A percentile compares a stretch with the other conserved stretches of the same genome.
phyloP scores from a whole-genome alignment of 2,113 vertebrate genomes.

The Thalassarche chlororhynchos region DNA sequence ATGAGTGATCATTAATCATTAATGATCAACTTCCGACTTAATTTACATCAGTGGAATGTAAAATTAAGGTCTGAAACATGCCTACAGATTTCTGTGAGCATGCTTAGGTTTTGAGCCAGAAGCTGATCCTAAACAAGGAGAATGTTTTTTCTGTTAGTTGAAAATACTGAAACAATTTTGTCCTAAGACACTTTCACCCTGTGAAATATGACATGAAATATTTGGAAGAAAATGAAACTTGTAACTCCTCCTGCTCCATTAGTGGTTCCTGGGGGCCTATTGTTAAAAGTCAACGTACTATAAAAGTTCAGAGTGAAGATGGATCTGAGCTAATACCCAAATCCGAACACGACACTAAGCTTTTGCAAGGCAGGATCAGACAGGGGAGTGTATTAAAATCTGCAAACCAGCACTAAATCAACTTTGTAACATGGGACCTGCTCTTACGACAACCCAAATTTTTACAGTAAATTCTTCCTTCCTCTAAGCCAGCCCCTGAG shows the following conservation, averaged over 20 bases:
- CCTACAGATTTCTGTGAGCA: neutral
- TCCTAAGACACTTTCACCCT: neutral
- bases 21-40: neutral
- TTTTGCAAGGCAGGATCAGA: neutral
- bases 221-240: slow-evolving; percentile 1
- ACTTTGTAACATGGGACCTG: neutral
- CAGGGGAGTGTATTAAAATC: neutral
- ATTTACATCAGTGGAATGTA: neutral
- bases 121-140: neutral
- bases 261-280: neutral
- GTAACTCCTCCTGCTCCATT: neutral
- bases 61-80: neutral
- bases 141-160: neutral
- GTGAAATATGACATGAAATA: neutral
- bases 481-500: neutral
- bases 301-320: neutral
- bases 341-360: rapidly evolving
- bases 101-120: neutral
- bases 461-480: neutral
- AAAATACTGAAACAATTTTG: neutral
- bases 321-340: neutral
- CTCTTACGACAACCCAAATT: neutral
- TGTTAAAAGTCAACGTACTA: neutral
- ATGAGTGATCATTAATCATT: neutral
- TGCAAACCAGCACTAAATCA: neutral